These are phyloP conservation scores for Tenthredo distinguenda DNA, from an alignment of 2,888 invertebrate species.

Conservation along the genomic window DNA sequence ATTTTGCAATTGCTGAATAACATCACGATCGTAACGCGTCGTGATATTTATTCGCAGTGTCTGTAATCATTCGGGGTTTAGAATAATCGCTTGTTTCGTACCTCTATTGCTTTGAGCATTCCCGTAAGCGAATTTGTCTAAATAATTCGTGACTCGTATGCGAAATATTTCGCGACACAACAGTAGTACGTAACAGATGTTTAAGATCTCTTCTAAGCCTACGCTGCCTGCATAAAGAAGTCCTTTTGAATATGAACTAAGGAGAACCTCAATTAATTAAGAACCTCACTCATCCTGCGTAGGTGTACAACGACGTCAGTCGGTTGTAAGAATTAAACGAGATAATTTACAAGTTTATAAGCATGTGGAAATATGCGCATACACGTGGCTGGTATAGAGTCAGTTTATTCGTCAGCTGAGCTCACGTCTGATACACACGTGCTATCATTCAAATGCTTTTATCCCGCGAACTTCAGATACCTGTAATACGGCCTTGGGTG, in stretches of 20 bases:
- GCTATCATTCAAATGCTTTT: not conserved
- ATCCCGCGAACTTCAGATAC: not conserved
- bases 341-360: slow-evolving; percentile 12
- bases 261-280: slow-evolving; percentile 26
- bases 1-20: not conserved
- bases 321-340: slow-evolving; percentile 22
- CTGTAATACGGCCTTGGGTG: not conserved
- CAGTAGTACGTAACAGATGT: not conserved
- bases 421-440: not conserved
- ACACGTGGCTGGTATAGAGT: slow-evolving; percentile 3
- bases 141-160: not conserved
- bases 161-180: not conserved
- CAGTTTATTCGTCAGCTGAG: slow-evolving; percentile 19
- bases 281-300: slow-evolving; percentile 28
- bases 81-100: not conserved
- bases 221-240: not conserved
- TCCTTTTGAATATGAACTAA: not conserved
- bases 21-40: not conserved
- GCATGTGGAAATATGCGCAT: slow-evolving; percentile 15
- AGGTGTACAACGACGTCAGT: slow-evolving; percentile 32
- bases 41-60: slow-evolving; percentile 1
- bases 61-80: not conserved
- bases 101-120: not conserved
- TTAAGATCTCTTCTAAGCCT: slow-evolving; percentile 11
- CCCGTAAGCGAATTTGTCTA: not conserved